Percentiles rank a stretch among this genome's conserved stretches.
phyloP scores from a whole-genome alignment of 2,113 vertebrate species.

The Elachura formosa region DNA sequence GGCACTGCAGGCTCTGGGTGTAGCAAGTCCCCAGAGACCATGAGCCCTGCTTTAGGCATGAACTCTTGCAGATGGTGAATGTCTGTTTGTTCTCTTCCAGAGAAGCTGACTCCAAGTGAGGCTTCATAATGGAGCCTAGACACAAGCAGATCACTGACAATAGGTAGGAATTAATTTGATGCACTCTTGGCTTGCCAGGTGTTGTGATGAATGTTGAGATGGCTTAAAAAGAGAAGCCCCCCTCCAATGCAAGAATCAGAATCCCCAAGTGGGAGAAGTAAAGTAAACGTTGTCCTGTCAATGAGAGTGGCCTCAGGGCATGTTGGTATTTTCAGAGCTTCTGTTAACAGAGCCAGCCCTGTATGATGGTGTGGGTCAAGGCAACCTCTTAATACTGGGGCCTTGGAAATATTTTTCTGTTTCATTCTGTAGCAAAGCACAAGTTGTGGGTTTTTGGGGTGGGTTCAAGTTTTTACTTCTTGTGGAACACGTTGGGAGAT shows the following conservation, averaged over 20 bases:
- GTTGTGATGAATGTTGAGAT: not conserved
- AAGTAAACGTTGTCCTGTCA: not conserved
- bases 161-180: slow-evolving; percentile 24
- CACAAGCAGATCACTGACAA: not conserved
- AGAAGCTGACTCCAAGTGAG: slow-evolving; percentile 25
- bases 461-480: not conserved
- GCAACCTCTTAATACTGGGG: not conserved
- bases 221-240: not conserved
- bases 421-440: not conserved
- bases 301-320: not conserved
- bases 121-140: slow-evolving; percentile 24
- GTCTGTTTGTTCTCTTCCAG: slow-evolving; percentile 45
- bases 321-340: not conserved
- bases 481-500: not conserved
- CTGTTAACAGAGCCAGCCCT: not conserved
- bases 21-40: not conserved
- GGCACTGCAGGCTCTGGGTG: not conserved
- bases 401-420: not conserved
- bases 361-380: not conserved
- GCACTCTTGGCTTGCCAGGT: not conserved
- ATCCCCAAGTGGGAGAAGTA: not conserved
- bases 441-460: not conserved
- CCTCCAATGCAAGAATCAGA: not conserved
- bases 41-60: not conserved
- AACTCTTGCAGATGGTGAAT: not conserved